Percentiles rank a stretch among this genome's conserved stretches.
Conservation (phyloP, 2,113 vertebrate genomes). For the Aviceda subcristata region DNA sequence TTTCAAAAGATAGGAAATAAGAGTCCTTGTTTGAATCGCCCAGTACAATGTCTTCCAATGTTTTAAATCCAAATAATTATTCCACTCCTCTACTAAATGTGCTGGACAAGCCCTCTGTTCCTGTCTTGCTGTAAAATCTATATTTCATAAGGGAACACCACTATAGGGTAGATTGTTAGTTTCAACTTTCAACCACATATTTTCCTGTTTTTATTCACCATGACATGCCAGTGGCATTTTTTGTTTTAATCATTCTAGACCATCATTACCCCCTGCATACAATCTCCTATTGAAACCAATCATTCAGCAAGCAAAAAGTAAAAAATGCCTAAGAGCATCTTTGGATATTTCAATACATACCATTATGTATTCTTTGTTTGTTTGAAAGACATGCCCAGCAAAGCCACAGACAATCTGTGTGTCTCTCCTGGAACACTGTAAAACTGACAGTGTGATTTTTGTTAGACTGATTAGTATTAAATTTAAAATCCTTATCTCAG, state of each 20-base stretch:
- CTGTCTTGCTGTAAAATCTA: not conserved
- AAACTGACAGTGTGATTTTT: not conserved
- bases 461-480: not conserved
- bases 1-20: not conserved
- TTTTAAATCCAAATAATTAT: not conserved
- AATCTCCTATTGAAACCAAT: not conserved
- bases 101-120: not conserved
- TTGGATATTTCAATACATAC: not conserved
- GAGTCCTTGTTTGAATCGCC: not conserved
- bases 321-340: not conserved
- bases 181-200: not conserved
- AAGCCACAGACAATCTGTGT: not conserved
- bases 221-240: not conserved
- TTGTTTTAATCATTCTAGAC: not conserved
- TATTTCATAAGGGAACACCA: not conserved
- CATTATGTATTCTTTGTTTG: not conserved
- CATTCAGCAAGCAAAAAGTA: not conserved
- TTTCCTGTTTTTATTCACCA: not conserved
- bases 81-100: not conserved
- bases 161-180: not conserved
- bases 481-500: not conserved
- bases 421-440: not conserved
- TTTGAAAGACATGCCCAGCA: not conserved
- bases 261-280: rapidly evolving
- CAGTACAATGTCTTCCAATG: not conserved